These are phyloP conservation scores for Nysson spinosus DNA, from an alignment of 2,888 invertebrate genomes.

Conservation along the genomic window DNA sequence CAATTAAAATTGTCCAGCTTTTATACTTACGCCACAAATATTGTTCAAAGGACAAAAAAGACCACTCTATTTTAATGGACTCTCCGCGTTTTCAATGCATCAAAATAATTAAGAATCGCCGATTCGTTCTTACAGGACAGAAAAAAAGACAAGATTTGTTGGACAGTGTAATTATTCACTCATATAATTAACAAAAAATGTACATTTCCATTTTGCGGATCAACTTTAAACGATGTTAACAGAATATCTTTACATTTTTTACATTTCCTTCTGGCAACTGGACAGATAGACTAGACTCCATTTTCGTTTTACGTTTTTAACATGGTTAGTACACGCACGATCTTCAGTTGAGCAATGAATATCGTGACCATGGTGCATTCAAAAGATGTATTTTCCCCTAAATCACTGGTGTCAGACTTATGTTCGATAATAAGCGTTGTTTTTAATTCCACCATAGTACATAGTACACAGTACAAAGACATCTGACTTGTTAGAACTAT, in stretches of 20 bases:
- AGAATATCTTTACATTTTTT: constrained; percentile 53
- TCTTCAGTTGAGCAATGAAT: constrained; percentile 52
- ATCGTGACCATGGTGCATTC: constrained; percentile 46
- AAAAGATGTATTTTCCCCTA: constrained; percentile 41
- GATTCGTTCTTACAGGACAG: background rate
- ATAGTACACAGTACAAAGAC: constrained; percentile 14
- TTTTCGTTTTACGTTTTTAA: constrained; percentile 8
- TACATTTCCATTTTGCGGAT: constrained; percentile 41
- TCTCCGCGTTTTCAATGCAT: no score
- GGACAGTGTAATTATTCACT: no score
- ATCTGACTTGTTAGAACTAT: constrained; percentile 7
- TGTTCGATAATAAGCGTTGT: constrained; percentile 42
- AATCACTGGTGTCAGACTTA: constrained; percentile 27
- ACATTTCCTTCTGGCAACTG: constrained; percentile 32
- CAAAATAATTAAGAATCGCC: no score
- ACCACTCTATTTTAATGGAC: no score
- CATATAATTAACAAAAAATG: constrained; percentile 56
- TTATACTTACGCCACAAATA: no score
- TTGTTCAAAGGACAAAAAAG: no score
- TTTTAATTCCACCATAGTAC: constrained; percentile 40
- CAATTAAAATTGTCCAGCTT: no score
- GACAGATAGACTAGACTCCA: constrained; percentile 20
- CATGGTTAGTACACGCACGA: constrained; percentile 16
- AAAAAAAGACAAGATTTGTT: constrained; percentile 1
- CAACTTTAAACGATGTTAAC: constrained; percentile 59